Percentiles rank a stretch among this genome's conserved stretches.
Conservation (phyloP, 2,113 vertebrate genomes). For the Drymodes brunneopygia region DNA sequence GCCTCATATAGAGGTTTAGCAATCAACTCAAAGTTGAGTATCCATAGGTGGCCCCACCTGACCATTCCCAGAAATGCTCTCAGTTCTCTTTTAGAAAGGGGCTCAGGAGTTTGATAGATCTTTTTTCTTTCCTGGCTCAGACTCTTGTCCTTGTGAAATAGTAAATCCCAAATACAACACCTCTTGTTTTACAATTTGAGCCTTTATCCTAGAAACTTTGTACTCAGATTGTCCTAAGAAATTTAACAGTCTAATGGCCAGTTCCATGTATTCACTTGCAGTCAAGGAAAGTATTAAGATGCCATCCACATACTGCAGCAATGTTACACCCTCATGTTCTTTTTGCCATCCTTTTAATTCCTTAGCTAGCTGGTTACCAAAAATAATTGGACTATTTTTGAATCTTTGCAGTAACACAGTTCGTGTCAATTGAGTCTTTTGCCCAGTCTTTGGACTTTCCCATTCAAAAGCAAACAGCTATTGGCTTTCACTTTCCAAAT, state of each 20-base stretch:
- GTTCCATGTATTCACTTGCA: neutral
- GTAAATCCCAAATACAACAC: neutral
- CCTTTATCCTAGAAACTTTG: neutral
- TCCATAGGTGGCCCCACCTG: neutral
- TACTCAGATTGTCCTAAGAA: neutral
- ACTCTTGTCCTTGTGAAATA: neutral
- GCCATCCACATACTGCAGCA: neutral
- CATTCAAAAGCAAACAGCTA: neutral
- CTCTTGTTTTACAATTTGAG: neutral
- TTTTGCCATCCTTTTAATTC: neutral
- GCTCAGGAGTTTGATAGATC: neutral
- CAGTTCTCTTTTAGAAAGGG: neutral
- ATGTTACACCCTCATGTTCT: neutral
- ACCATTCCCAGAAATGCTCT: neutral
- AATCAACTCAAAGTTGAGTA: neutral
- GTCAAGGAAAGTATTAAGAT: neutral
- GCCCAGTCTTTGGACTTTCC: neutral
- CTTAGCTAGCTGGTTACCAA: neutral
- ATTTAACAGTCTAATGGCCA: neutral
- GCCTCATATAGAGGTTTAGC: neutral
- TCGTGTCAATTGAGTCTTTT: neutral
- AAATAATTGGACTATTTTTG: neutral
- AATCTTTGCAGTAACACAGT: neutral
- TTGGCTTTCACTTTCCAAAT: neutral
- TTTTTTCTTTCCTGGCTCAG: neutral